phyloP scores from a whole-genome alignment of 2,888 invertebrate genomes.

The Ceraclea dissimilis region DNA sequence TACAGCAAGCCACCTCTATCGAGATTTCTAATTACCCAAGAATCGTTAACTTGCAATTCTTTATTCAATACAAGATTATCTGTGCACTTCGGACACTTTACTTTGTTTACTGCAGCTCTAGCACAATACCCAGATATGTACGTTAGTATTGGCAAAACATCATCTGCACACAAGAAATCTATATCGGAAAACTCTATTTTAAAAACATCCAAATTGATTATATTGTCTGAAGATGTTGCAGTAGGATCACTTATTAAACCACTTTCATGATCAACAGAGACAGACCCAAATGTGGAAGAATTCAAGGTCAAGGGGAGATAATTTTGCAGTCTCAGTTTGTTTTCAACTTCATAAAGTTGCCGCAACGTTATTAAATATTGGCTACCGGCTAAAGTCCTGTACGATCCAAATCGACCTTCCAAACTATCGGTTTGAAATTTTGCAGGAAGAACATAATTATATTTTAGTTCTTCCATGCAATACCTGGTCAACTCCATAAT shows the following conservation, averaged over 20 bases:
- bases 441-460: background rate
- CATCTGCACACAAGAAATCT: background rate
- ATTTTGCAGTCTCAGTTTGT: background rate
- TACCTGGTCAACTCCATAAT: background rate
- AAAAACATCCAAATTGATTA: background rate
- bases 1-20: background rate
- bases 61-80: background rate
- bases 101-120: background rate
- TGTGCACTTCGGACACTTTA: background rate
- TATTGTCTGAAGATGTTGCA: background rate
- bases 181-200: background rate
- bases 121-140: background rate
- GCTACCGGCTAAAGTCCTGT: background rate
- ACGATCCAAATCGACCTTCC: background rate
- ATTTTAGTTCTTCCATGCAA: background rate
- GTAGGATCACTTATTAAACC: background rate
- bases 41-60: background rate
- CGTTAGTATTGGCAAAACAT: background rate
- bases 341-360: background rate
- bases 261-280: background rate
- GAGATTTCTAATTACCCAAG: background rate
- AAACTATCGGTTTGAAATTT: background rate
- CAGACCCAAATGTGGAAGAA: background rate
- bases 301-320: background rate
- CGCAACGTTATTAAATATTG: background rate